phyloP scores from a whole-genome alignment of 2,113 vertebrate genomes.

The Dipodomys merriami region DNA sequence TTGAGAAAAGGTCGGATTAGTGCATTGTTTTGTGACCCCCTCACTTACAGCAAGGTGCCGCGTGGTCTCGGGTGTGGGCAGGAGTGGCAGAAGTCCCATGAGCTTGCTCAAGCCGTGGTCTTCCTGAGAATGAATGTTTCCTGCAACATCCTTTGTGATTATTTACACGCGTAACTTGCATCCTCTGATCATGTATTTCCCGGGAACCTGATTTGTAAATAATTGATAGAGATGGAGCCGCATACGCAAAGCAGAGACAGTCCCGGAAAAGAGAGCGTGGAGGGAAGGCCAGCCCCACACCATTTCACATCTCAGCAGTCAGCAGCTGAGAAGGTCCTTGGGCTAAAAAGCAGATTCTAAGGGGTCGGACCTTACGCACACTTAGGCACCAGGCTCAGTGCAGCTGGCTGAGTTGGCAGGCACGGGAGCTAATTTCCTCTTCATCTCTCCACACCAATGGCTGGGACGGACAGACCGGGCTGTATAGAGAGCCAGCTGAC shows the following conservation, averaged over 20 bases:
- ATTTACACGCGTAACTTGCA: constrained; percentile 36
- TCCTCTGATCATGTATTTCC: constrained; percentile 66
- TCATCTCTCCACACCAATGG: neutral
- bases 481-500: too few species aligned
- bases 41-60: neutral
- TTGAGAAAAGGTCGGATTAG: neutral
- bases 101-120: constrained; percentile 75
- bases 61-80: constrained; percentile 64
- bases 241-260: constrained; percentile 15
- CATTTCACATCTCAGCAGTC: constrained; percentile 51
- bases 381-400: neutral
- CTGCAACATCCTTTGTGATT: constrained; percentile 75
- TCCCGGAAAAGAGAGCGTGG: neutral
- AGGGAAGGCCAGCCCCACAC: neutral
- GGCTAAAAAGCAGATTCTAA: neutral
- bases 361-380: constrained; percentile 11
- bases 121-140: constrained; percentile 69
- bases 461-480: accelerated
- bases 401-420: constrained; percentile 7
- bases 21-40: constrained; percentile 69
- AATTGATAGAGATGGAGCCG: constrained; percentile 65
- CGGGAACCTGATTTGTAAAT: constrained; percentile 80
- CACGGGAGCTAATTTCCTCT: neutral
- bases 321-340: constrained; percentile 47
- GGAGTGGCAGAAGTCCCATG: constrained; percentile 67